Base-by-base conservation (phyloP, 92 coral and sea anemone species). In the Parazoanthus atlanticus region DNA sequence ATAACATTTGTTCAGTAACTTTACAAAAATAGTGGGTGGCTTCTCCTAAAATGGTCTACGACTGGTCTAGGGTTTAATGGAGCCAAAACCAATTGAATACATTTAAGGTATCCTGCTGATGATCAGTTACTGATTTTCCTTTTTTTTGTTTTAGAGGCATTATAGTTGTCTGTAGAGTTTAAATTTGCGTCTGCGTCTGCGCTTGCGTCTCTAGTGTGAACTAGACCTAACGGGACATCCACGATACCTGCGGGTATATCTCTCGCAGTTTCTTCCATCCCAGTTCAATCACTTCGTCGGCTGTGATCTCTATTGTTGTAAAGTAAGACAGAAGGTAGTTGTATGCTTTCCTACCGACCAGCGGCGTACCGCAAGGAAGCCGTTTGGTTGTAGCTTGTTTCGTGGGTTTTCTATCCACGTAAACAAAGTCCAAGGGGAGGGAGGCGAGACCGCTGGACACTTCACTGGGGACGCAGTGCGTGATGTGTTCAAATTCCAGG, bases 391-490 rank as follows among this genome's bases (percentile, higher is more conserved):
- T 81, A 38, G 16, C 64, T 25, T 72, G 34, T 2, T 7, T 4
- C 0, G 90, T 90, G 11, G 49, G 78, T 12, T 31, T 64, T 58
- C 93, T 90, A 65, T 90, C 80, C 41, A 90, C 13, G 65, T 74
- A 90, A 10, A 90, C 81, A 74, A 54, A 76, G 76, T 86, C 85
- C 12, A 80, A 74, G 2, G 93, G 93, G 43, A 90, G 70, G 3
- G 65, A 33, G 28, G 84, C 70, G 11, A 90, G 90, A 75, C 93
- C 93, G 88, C 90, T 90, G 85, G 85, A 61, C 33, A 86, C 88
- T 25, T 89, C 72, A 47, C 90, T 86, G 3, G 93, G 93, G 30
- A 90, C 90, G 80, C 93, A 90, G 47, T 90, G 88, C 56, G 84
- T 89, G 74, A 90, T 72, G 64, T 90, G 93, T 25, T 86, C 88